Base-by-base conservation (phyloP, 2,797 vertebrate species). In the Syndactyla subalaris region DNA sequence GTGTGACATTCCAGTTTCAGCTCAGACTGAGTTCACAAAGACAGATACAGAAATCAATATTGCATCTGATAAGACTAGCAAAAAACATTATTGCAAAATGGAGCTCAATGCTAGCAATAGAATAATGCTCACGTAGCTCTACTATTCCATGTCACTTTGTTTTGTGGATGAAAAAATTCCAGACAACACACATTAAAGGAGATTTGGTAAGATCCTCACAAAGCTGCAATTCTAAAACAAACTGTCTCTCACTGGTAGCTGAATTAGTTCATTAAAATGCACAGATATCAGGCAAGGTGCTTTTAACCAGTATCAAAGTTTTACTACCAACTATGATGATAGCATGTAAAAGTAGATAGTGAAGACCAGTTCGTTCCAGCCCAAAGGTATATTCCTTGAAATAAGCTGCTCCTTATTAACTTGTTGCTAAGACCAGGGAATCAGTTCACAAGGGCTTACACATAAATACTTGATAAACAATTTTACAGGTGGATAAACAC, bases 21-120 rank as follows among this genome's bases (percentile, higher is more conserved):
- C 91, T 89, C 59, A 63, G 88, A 58, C 30, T 27, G 83, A 85
- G 89, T 92, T 95, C 89, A 91, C 94, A 85, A 73, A 96, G 93
- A 89, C 91, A 92, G 77, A 49, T 65, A 65, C 46, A 63, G 65
- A 87, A 93, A 96, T 95, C 94, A 75, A 76, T 94, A 93, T 30
- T 34, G 46, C 61, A 80, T 94, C 95, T 92, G 94, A 61, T 67
- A 89, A 70, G 83, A 67, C 19, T 7, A 34, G 58, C 71, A 68
- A 87, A 90, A 93, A 80, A 62, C n/a, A 43, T 43, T 8, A 45
- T 29, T 89, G 82, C 83, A 49, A 55, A 95, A 72, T 71, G 49
- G 43, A 61, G 36, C 65, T 92, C 54, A 51, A 22, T 52, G 49
- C 61, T 49, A 63, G 61, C 65, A 55, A 43, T 11, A 58, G 34